Conservation (phyloP, 2,888 invertebrate species). For the Hypercompe scribonia region DNA sequence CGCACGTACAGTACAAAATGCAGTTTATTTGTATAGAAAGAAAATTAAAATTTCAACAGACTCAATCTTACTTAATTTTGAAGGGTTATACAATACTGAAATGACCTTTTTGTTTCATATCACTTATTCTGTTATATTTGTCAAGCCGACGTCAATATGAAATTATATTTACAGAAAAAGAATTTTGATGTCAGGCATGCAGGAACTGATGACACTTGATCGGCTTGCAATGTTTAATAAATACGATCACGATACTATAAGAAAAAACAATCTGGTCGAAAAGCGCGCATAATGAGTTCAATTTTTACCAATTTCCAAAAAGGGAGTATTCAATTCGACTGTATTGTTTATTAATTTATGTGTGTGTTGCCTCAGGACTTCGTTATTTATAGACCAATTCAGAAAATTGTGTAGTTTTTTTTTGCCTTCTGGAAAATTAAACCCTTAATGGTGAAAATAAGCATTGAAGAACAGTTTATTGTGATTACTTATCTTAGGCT, state of each 20-base stretch:
- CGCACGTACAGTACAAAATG: neutral
- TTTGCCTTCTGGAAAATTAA: too few relatives aligned
- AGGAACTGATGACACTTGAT: neutral
- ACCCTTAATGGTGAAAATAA: too few relatives aligned
- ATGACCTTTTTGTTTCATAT: neutral
- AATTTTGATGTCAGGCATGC: neutral
- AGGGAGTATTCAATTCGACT: neutral
- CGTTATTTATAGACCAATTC: too few relatives aligned
- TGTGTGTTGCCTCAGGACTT: too few relatives aligned
- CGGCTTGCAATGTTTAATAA: neutral
- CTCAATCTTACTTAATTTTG: conserved; percentile 1
- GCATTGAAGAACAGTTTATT: too few relatives aligned
- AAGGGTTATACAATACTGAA: neutral
- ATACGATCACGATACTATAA: neutral
- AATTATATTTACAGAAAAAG: neutral
- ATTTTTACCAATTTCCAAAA: neutral
- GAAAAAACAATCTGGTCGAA: neutral
- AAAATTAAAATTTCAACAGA: neutral
- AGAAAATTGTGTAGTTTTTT: too few relatives aligned
- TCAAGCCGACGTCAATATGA: neutral
- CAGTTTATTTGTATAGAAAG: neutral
- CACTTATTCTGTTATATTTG: neutral
- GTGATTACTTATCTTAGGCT: too few relatives aligned
- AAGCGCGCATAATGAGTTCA: neutral
- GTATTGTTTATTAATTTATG: neutral